Conservation (phyloP, 2,888 invertebrate genomes). For the Phytoseiulus persimilis region DNA sequence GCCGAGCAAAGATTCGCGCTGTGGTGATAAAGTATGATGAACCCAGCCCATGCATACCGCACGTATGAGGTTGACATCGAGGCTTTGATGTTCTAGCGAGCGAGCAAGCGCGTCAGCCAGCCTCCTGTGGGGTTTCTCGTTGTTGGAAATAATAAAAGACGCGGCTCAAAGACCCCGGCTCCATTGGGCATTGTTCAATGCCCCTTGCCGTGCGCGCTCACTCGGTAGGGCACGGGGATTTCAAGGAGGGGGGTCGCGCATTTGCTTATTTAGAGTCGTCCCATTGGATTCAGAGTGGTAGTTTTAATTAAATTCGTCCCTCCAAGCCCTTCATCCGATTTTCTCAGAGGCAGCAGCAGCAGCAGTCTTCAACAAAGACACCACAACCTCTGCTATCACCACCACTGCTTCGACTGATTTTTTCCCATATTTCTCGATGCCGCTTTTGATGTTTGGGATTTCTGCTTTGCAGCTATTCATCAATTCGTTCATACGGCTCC, state of each 20-base stretch:
- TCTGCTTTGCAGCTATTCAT: not conserved
- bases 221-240: too few species aligned
- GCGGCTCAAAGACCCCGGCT: not conserved
- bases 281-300: slow-evolving; percentile 30
- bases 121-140: not conserved
- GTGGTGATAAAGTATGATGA: not conserved
- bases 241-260: not conserved
- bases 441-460: not conserved
- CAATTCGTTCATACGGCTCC: not conserved
- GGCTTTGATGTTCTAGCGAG: not conserved
- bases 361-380: not conserved
- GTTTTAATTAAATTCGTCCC: slow-evolving; percentile 36
- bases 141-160: slow-evolving; percentile 5
- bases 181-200: not conserved
- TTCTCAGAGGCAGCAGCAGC: not conserved
- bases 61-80: not conserved
- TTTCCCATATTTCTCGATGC: not conserved
- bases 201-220: not conserved
- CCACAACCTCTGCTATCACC: not conserved
- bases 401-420: not conserved
- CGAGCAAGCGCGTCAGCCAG: not conserved
- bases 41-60: not conserved
- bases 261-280: slow-evolving; percentile 5
- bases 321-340: not conserved
- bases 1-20: not conserved